Conservation (phyloP, 1,140 invertebrate species). For the Drosophila chauvacae region DNA sequence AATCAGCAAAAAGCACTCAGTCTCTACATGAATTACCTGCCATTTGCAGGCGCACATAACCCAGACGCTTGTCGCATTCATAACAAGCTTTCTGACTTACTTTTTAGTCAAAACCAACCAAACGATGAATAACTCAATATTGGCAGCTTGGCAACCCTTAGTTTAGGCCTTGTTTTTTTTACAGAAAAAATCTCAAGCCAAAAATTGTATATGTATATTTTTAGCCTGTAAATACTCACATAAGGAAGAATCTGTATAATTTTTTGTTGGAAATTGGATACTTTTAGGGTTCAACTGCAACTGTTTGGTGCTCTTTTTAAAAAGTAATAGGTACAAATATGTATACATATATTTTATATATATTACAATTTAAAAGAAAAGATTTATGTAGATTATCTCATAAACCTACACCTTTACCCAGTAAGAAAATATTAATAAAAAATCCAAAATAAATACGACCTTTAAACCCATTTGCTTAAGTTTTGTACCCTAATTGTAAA, state of each 20-base stretch:
- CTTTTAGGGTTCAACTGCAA: no score
- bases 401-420: no score
- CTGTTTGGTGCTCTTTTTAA: neutral
- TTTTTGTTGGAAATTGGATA: conserved; percentile 21
- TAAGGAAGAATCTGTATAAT: conserved; percentile 9
- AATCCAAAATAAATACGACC: neutral
- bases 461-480: no score
- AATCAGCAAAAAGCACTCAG: conserved; percentile 7
- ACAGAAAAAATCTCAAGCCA: conserved; percentile 28
- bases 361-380: neutral
- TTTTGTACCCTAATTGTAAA: neutral
- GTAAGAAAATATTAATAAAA: no score
- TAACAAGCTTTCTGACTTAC: conserved; percentile 55
- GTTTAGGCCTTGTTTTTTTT: conserved; percentile 50
- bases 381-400: no score
- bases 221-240: conserved; percentile 1
- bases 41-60: conserved; percentile 45
- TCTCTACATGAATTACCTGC: conserved; percentile 64
- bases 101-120: conserved; percentile 36
- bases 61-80: conserved; percentile 45
- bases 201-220: neutral
- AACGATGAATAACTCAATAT: conserved; percentile 25
- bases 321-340: no score
- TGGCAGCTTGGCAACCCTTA: conserved; percentile 4
- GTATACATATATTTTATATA: neutral